Percentiles rank a stretch among this genome's conserved stretches.
phyloP scores from a whole-genome alignment of 2,888 invertebrate genomes.

The Agrochola lychnidis region DNA sequence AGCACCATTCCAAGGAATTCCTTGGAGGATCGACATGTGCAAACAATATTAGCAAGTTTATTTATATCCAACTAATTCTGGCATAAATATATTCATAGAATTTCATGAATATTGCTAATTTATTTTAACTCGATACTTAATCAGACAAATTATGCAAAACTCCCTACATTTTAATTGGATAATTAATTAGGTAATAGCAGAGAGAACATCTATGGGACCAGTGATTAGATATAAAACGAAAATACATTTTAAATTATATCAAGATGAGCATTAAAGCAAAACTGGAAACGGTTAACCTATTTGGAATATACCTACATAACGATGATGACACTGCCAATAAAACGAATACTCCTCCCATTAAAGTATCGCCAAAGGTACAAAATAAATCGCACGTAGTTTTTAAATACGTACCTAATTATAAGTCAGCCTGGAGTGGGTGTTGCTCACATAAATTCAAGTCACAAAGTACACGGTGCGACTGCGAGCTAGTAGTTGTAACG shows the following conservation, averaged over 20 bases:
- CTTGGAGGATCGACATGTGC: neutral
- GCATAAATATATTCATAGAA: neutral
- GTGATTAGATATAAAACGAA: neutral
- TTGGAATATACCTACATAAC: neutral
- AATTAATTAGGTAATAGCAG: neutral
- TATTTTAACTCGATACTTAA: slow-evolving; percentile 8
- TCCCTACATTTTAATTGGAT: slow-evolving; percentile 6
- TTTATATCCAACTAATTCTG: neutral
- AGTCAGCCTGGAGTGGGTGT: slow-evolving; percentile 67
- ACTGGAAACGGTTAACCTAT: neutral
- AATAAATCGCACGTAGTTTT: slow-evolving; percentile 42
- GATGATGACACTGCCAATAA: slow-evolving; percentile 21
- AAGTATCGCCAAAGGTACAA: slow-evolving; percentile 16
- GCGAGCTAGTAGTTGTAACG: slow-evolving; percentile 67
- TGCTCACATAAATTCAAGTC: slow-evolving; percentile 68
- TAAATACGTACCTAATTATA: slow-evolving; percentile 64
- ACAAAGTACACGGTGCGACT: slow-evolving; percentile 63
- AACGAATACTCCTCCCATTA: slow-evolving; percentile 3
- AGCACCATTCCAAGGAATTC: neutral
- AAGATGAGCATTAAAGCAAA: neutral
- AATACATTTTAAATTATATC: neutral
- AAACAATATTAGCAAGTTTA: slow-evolving; percentile 20
- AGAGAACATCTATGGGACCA: neutral
- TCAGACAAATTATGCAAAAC: neutral
- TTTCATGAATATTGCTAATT: slow-evolving; percentile 14